Evolutionary conservation across 2,113 vertebrate species (phyloP), one percentile per base, ranked within the genome.

Genomic region (Mohoua ochrocephala): DNA sequence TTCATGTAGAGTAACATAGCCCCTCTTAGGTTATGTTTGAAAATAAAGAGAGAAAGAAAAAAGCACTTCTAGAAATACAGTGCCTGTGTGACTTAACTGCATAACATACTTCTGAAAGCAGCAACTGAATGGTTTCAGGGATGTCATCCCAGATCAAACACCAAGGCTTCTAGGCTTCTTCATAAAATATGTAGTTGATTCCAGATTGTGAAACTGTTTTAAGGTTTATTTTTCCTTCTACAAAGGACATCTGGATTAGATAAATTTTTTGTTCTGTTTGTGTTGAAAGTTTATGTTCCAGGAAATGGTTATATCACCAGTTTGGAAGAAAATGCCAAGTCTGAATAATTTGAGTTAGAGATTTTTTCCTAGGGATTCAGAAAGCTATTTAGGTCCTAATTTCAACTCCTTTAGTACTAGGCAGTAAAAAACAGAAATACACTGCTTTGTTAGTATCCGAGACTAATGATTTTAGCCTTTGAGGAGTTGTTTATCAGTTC

Each of bases 201-300:
- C 22, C 49, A 45, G 64, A 78, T 35, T 79, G 45, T 67, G 57
- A 75, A 84, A 68, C 39, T 86, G 35, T 49, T 84, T 52, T 47
- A 67, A 60, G 37, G 42, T 69, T 89, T 78, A 35, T 84, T 94
- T 94, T 96, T 76, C 15, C 23, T 87, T 86, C 35, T 80, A 14
- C 10, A 2, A 73, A 90, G 57, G 65, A 87, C 87, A 96, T 96
- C 93, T 92, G 92, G 88, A 83, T 77, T 87, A 84, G 75, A 96
- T 95, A 89, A 65, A 2, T 59, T 89, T 63, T 96, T 78, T 87
- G 45, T 79, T 63, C 52, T 82, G 81, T 87, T 93, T 94, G 69
- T 70, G 64, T 49, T 92, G 52, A 60, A 93, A 89, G 73, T 84
- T 95, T 92, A 81, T 3, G 2, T 92, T 96, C 89, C 87, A 89